These are phyloP conservation scores for Triplophysa yarkandensis DNA, from an alignment of 2,797 vertebrate species.

Conservation along the genomic window DNA sequence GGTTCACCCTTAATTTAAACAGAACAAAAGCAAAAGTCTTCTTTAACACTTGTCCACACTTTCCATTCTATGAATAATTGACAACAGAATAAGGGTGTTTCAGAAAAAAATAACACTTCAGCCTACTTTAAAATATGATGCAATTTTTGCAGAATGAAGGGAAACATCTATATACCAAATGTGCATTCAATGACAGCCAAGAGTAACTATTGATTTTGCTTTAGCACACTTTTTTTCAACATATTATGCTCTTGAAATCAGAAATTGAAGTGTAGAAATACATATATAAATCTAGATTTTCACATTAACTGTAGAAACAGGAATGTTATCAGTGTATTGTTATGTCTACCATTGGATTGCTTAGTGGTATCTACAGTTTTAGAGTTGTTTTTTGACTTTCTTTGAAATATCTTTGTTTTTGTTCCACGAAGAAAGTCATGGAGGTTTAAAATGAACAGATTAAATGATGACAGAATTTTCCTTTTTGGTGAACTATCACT, in stretches of 20 bases:
- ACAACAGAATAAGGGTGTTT: neutral
- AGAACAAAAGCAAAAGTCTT: too few species aligned
- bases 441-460: too few species aligned
- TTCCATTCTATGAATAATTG: neutral
- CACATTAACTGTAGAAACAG: too few species aligned
- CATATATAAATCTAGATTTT: neutral
- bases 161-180: constrained; percentile 11
- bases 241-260: neutral
- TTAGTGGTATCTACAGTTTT: too few species aligned
- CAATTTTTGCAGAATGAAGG: constrained; percentile 5
- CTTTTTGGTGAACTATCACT: too few species aligned
- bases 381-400: too few species aligned
- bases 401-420: too few species aligned
- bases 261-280: neutral
- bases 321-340: too few species aligned
- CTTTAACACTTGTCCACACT: neutral
- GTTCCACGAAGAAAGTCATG: too few species aligned
- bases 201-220: constrained; percentile 9
- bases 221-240: neutral
- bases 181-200: constrained; percentile 13
- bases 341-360: too few species aligned
- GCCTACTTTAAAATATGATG: neutral
- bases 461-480: too few species aligned
- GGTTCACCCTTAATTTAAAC: too few species aligned
- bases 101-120: neutral